Percentiles rank a stretch among this genome's conserved stretches.
Conservation (phyloP, 2,888 invertebrate species). For the Amblyteles armatorius region DNA sequence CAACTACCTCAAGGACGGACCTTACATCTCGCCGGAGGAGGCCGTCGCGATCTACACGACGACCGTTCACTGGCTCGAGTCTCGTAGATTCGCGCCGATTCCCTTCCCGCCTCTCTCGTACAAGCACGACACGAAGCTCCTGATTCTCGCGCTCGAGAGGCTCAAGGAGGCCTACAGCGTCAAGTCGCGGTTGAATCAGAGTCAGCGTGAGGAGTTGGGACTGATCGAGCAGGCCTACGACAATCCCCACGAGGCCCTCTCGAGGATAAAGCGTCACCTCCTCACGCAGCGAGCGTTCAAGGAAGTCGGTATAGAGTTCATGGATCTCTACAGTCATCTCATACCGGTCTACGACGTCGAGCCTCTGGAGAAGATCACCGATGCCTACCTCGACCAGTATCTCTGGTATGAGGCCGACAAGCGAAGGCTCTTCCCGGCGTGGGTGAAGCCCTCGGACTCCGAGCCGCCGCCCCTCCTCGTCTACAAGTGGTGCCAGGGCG, state of each 20-base stretch:
- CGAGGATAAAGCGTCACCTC: constrained; percentile 99
- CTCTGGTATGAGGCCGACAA: constrained; percentile 99
- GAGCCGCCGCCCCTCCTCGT: constrained; percentile 97
- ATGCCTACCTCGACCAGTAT: constrained; percentile 99
- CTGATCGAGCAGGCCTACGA: constrained; percentile 99
- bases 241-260: constrained; percentile 99
- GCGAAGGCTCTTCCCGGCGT: constrained; percentile 97
- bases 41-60: constrained; percentile 99
- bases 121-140: constrained; percentile 99
- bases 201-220: constrained; percentile 99
- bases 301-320: constrained; percentile 99
- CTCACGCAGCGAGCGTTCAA: constrained; percentile 99
- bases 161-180: constrained; percentile 99
- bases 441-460: constrained; percentile 99
- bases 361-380: constrained; percentile 99
- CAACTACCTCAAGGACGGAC: constrained; percentile 99
- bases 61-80: constrained; percentile 99
- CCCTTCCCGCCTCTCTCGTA: constrained; percentile 99
- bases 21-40: constrained; percentile 99
- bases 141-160: constrained; percentile 98
- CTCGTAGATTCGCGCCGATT: constrained; percentile 98
- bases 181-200: constrained; percentile 98
- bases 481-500: constrained; percentile 99
- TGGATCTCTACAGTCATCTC: constrained; percentile 99
- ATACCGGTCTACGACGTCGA: constrained; percentile 99